Conservation (phyloP, 2,797 vertebrate genomes). For the Neosilurus mollespiculum region DNA sequence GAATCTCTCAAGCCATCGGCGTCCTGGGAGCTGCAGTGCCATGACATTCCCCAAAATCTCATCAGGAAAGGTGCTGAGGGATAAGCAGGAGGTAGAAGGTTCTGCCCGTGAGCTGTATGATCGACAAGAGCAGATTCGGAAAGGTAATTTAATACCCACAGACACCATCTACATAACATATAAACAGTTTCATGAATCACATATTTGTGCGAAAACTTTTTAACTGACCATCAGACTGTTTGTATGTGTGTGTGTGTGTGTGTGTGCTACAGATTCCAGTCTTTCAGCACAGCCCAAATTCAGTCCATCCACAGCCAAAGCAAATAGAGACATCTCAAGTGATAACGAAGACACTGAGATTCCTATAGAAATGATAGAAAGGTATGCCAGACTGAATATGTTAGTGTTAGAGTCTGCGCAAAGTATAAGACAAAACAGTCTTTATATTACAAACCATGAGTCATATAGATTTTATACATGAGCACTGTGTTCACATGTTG, state of each 20-base stretch:
- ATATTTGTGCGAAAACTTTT: not conserved
- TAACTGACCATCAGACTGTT: not conserved
- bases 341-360: not conserved
- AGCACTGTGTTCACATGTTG: not conserved
- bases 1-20: constrained; percentile 50
- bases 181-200: not conserved
- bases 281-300: not conserved
- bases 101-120: constrained; percentile 18
- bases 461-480: not conserved
- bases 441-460: not conserved
- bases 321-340: not conserved
- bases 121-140: constrained; percentile 35
- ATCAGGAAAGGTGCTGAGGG: constrained; percentile 47
- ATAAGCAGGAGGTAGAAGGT: constrained; percentile 44
- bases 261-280: not conserved
- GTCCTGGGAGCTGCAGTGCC: constrained; percentile 53
- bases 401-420: not conserved
- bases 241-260: constrained; percentile 1
- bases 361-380: constrained; percentile 5
- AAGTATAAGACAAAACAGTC: not conserved
- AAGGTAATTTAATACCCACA: constrained; percentile 48
- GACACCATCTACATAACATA: not conserved
- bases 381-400: constrained; percentile 23
- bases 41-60: constrained; percentile 67
- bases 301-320: not conserved